phyloP scores from a whole-genome alignment of 1,140 invertebrate species.

The Coelopa frigida region DNA sequence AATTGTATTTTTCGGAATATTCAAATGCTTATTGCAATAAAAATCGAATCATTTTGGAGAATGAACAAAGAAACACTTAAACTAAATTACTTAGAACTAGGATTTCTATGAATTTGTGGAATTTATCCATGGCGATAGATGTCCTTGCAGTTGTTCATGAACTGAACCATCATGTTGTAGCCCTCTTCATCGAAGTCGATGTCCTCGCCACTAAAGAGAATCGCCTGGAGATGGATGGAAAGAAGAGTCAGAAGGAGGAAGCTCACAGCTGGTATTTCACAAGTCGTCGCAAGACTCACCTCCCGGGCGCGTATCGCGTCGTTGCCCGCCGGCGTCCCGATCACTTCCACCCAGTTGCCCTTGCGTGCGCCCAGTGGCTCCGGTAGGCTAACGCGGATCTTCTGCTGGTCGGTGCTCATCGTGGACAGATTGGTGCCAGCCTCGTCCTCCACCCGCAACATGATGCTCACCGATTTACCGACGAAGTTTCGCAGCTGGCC shows the following conservation, averaged over 20 bases:
- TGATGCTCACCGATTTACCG: conserved; percentile 31
- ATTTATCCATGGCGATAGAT: conserved; percentile 27
- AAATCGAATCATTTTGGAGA: not conserved
- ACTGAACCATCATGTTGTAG: conserved; percentile 32
- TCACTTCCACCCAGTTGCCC: conserved; percentile 36
- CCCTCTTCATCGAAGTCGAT: conserved; percentile 35
- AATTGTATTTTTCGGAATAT: not conserved
- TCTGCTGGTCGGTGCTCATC: conserved; percentile 30
- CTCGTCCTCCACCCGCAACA: conserved; percentile 31
- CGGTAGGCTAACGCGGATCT: conserved; percentile 26
- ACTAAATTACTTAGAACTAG: too few relatives aligned
- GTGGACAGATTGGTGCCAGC: conserved; percentile 26
- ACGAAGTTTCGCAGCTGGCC: conserved; percentile 29
- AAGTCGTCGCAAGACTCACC: not conserved
- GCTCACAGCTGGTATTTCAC: not conserved
- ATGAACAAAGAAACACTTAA: not conserved
- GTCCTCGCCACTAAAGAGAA: conserved; percentile 31
- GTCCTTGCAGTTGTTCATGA: conserved; percentile 34
- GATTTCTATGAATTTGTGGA: too few relatives aligned
- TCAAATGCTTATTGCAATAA: not conserved
- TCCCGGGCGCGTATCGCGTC: conserved; percentile 22
- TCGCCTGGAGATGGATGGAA: conserved; percentile 21
- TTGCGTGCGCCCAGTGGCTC: conserved; percentile 16
- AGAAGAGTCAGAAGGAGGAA: not conserved
- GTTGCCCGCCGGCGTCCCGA: conserved; percentile 24